Percentiles rank a stretch among this genome's conserved stretches.
phyloP scores from a whole-genome alignment of 2,888 invertebrate genomes.

The Deilephila porcellus region DNA sequence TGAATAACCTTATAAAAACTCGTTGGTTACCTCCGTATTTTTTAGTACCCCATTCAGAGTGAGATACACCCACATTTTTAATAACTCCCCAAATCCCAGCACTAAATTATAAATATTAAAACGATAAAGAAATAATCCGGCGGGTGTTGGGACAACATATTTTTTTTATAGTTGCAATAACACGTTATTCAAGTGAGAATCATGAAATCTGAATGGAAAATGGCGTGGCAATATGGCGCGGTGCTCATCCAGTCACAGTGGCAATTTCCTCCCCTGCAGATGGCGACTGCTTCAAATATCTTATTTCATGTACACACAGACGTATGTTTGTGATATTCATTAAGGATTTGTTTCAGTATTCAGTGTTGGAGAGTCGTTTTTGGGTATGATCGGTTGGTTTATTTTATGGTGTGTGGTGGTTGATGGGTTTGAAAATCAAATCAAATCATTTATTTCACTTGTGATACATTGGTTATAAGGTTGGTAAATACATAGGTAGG shows the following conservation, averaged over 20 bases:
- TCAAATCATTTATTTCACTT: no score
- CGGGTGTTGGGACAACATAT: constrained; percentile 14
- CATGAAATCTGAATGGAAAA: constrained; percentile 67
- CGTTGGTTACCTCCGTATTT: no score
- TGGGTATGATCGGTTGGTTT: no score
- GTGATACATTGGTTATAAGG: no score
- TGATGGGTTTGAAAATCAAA: no score
- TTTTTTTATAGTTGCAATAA: constrained; percentile 28
- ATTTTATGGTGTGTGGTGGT: no score
- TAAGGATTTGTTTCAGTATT: not conserved
- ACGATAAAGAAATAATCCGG: constrained; percentile 9
- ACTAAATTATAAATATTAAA: constrained; percentile 20
- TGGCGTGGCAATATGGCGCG: constrained; percentile 61
- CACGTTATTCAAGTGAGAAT: constrained; percentile 59
- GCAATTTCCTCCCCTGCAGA: constrained; percentile 50
- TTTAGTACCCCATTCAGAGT: no score
- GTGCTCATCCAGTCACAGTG: constrained; percentile 40
- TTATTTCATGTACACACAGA: constrained; percentile 45
- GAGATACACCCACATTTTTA: no score
- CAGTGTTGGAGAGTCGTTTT: no score
- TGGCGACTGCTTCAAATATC: constrained; percentile 47
- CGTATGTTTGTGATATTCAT: constrained; percentile 17
- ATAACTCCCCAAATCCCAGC: not conserved
- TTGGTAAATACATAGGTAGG: no score
- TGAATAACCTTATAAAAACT: no score